Conservation (phyloP, 2,797 vertebrate genomes). For the Remorina albescens region DNA sequence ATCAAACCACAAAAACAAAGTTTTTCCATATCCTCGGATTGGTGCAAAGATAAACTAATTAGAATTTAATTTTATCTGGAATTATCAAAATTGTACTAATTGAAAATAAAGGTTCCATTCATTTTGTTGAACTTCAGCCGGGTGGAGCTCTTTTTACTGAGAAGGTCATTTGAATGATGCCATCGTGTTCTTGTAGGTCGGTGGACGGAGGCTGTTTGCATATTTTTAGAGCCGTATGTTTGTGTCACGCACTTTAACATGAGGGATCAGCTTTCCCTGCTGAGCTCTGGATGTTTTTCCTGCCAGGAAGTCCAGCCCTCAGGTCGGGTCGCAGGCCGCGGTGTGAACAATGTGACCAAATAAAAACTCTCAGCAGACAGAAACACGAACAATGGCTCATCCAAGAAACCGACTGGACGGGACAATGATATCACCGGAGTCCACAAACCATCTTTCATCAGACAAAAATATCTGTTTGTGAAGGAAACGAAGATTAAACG, state of each 20-base stretch:
- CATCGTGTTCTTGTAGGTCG: background rate
- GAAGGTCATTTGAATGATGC: background rate
- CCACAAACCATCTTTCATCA: background rate
- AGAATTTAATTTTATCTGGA: no score
- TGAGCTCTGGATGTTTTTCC: slow-evolving; percentile 38
- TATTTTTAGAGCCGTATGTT: background rate
- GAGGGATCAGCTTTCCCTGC: background rate
- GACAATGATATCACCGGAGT: background rate
- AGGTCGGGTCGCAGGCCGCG: slow-evolving; percentile 1
- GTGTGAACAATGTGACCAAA: slow-evolving; percentile 45
- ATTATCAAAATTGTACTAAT: no score
- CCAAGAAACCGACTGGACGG: slow-evolving; percentile 1
- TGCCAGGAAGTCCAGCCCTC: slow-evolving; percentile 52
- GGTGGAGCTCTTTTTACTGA: background rate
- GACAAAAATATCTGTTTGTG: slow-evolving; percentile 2
- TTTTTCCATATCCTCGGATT: no score
- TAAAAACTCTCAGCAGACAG: slow-evolving; percentile 23
- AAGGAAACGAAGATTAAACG: background rate
- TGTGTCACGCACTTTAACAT: background rate
- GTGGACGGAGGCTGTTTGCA: background rate
- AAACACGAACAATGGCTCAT: slow-evolving; percentile 31
- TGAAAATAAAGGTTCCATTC: no score
- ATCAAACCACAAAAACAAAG: no score
- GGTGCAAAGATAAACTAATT: no score
- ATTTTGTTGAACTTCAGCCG: background rate